These are phyloP conservation scores for Diarsia rubi DNA, from an alignment of 2,888 invertebrate genomes.

Conservation along the genomic window DNA sequence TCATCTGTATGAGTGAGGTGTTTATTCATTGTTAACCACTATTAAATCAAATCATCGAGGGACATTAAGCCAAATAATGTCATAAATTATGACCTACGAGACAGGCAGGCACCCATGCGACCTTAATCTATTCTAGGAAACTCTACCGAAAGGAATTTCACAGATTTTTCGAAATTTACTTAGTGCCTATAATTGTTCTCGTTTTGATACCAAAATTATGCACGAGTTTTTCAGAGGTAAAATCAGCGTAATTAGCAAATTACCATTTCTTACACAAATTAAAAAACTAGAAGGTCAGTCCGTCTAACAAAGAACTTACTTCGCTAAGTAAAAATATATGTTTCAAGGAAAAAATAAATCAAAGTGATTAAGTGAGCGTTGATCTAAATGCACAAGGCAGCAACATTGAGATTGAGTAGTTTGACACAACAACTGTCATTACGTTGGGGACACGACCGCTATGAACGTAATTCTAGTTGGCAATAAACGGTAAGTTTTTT, in stretches of 20 bases:
- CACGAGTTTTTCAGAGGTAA: not conserved
- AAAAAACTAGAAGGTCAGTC: slow-evolving; percentile 41
- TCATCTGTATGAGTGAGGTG: too few relatives aligned
- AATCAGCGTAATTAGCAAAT: slow-evolving; percentile 2
- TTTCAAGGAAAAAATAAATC: slow-evolving; percentile 55
- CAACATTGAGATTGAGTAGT: slow-evolving; percentile 48
- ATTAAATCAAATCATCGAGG: not conserved
- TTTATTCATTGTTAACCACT: not conserved
- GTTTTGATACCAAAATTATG: not conserved
- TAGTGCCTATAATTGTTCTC: not conserved
- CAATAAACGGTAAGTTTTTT: slow-evolving; percentile 40
- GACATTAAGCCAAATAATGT: not conserved
- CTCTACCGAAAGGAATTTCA: not conserved
- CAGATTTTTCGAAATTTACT: not conserved
- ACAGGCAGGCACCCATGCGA: not conserved
- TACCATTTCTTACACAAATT: slow-evolving; percentile 23
- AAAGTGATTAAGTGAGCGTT: slow-evolving; percentile 30
- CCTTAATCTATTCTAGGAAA: not conserved
- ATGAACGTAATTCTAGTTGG: slow-evolving; percentile 18
- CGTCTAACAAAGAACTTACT: slow-evolving; percentile 35
- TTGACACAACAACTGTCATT: slow-evolving; percentile 30
- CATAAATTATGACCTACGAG: not conserved
- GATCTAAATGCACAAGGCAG: slow-evolving; percentile 30
- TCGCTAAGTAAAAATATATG: slow-evolving; percentile 1
- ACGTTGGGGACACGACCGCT: slow-evolving; percentile 40